Evolutionary conservation across 2,113 vertebrate species (phyloP), one percentile per base, ranked within the genome.

Genomic region (Anser brachyrhynchus): DNA sequence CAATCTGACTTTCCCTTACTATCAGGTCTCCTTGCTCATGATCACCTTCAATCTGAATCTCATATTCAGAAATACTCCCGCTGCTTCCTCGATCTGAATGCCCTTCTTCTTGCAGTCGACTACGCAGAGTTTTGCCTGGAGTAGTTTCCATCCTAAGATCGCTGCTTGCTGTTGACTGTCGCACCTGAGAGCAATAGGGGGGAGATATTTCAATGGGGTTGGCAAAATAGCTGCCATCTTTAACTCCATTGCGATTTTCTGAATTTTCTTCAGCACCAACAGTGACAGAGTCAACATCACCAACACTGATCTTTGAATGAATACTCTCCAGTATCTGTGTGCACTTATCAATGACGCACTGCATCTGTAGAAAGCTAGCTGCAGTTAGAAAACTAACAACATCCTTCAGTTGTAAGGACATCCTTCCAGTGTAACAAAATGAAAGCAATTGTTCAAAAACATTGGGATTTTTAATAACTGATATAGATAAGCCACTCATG

Each of bases 361-460:
- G 99, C 99, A 99, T 99, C 97, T 99, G 99, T 61, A 99, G 98
- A 95, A 99, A 99, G 98, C 99, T 99, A 77, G 99, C 99, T 29
- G 99, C 99, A 0, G 99, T 99, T 28, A 99, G 98, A 96, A 99
- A 99, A 90, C 99, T 99, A 95, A 99, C 99, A 52, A 99, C 99
- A 44, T 99, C 99, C 96, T 99, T 99, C 90, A 99, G 98, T 91
- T 99, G 99, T 96, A 99, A 97, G 64, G 99, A 99, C 99, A 99
- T 99, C 96, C 98, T 99, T 97, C 99, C 99, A 79, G 99, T 99
- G 98, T 99, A 99, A 98, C 99, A 99, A 98, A 99, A 99, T 29
- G 99, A 98, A 66, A 99, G 98, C 95, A 99, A 98, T 98, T 99
- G 99, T 94, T 99, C 99, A 80, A 99, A 99, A 95, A 99, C 99